These are phyloP conservation scores for Catharus fuscescens DNA, from an alignment of 2,113 vertebrate species.

Conservation along the genomic window DNA sequence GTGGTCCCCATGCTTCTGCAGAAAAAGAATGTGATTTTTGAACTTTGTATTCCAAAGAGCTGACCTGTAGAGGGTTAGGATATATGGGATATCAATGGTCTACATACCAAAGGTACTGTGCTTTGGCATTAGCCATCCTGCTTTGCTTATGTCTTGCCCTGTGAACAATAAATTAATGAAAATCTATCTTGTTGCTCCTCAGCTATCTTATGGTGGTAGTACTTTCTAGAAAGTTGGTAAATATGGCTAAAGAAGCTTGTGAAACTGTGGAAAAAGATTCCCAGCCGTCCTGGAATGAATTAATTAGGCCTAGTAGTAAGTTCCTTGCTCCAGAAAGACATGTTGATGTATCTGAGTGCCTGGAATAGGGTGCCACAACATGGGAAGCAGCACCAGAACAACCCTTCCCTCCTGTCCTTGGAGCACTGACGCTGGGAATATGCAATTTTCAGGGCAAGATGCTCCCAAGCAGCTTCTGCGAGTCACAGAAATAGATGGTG, in stretches of 20 bases:
- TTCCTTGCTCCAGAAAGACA: not conserved
- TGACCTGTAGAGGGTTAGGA: not conserved
- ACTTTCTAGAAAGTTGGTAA: not conserved
- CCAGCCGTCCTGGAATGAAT: not conserved
- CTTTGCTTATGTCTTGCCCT: not conserved
- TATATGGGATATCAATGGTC: not conserved
- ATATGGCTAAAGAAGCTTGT: not conserved
- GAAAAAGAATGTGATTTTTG: not conserved
- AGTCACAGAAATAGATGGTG: not conserved
- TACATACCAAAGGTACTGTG: not conserved
- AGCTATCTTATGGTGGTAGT: not conserved
- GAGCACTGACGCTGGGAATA: fast-evolving
- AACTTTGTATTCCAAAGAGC: not conserved
- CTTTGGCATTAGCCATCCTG: not conserved
- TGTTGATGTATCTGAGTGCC: not conserved
- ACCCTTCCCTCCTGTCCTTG: not conserved
- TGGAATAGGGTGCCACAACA: not conserved
- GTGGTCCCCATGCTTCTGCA: not conserved
- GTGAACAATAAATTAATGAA: not conserved
- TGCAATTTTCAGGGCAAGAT: not conserved
- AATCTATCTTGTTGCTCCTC: not conserved
- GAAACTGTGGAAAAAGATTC: not conserved
- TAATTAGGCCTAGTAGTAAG: not conserved
- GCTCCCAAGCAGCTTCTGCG: fast-evolving
- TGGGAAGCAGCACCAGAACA: not conserved